Evolutionary conservation across 1,140 invertebrate species (phyloP).

Genomic region (Eupristina koningsbergeri): DNA sequence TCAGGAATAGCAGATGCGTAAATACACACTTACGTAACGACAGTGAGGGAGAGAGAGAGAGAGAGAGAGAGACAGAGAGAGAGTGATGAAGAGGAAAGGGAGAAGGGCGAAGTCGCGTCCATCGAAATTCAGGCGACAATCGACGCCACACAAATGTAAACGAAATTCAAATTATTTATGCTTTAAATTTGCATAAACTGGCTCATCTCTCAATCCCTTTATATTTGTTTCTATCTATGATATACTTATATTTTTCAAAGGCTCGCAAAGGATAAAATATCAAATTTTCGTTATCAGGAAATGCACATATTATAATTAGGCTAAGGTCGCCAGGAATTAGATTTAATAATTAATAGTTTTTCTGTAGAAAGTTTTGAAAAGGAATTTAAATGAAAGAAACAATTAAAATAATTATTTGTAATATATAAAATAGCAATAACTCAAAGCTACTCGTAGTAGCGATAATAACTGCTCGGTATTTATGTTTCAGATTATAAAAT

Average conservation of each 20-base stretch:
- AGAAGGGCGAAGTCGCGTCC: neutral
- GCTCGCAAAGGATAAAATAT: neutral
- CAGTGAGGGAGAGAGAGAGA: neutral
- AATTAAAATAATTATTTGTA: too few relatives aligned
- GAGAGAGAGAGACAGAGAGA: neutral
- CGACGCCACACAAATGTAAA: slow-evolving; percentile 1
- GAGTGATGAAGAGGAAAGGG: neutral
- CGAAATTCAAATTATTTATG: slow-evolving; percentile 42
- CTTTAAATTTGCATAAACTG: slow-evolving; percentile 44
- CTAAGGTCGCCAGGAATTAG: too few relatives aligned
- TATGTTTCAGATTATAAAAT: too few relatives aligned
- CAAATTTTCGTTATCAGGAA: neutral
- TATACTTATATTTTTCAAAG: slow-evolving; percentile 1
- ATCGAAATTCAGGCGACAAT: neutral
- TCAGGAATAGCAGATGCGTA: slow-evolving; percentile 5
- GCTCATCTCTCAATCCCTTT: neutral
- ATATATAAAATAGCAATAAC: too few relatives aligned
- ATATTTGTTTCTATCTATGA: neutral
- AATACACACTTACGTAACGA: slow-evolving; percentile 4
- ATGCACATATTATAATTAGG: neutral
- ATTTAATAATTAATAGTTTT: too few relatives aligned
- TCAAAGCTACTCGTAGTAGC: too few relatives aligned
- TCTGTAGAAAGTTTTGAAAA: too few relatives aligned
- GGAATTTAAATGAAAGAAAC: too few relatives aligned
- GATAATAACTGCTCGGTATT: too few relatives aligned